Evolutionary conservation across 2,113 vertebrate species (phyloP).

Genomic region (Chelonoidis abingdonii): DNA sequence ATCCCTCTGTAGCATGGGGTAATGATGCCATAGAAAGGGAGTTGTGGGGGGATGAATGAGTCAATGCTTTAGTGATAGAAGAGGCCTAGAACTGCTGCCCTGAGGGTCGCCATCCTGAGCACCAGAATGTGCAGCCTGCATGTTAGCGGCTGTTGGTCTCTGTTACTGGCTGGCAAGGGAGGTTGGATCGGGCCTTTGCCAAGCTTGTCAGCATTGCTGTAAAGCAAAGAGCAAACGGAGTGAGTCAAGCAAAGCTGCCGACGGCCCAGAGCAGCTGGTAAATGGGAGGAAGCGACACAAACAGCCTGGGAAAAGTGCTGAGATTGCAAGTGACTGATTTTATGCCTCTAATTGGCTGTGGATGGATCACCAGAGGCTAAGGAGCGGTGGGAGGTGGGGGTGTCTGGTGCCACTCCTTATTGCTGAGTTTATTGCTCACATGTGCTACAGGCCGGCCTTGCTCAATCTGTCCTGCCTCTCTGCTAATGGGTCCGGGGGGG

Average conservation of each 20-base stretch:
- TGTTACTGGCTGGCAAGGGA: background rate
- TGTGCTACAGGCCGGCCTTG: fast-evolving
- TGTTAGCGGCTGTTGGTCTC: background rate
- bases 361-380: fast-evolving
- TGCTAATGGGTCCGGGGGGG: fast-evolving
- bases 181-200: background rate
- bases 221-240: background rate
- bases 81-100: background rate
- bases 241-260: background rate
- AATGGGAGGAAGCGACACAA: background rate
- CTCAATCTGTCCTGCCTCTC: background rate
- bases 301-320: background rate
- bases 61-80: background rate
- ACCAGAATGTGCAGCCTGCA: background rate
- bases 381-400: background rate
- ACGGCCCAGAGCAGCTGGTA: fast-evolving
- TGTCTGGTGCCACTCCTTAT: background rate
- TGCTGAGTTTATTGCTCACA: background rate
- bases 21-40: background rate
- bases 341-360: fast-evolving
- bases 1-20: background rate
- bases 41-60: background rate
- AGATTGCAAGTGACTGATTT: background rate
- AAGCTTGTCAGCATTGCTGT: background rate
- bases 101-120: background rate